Conservation (phyloP, 2,888 invertebrate species). For the Adineta ricciae region DNA sequence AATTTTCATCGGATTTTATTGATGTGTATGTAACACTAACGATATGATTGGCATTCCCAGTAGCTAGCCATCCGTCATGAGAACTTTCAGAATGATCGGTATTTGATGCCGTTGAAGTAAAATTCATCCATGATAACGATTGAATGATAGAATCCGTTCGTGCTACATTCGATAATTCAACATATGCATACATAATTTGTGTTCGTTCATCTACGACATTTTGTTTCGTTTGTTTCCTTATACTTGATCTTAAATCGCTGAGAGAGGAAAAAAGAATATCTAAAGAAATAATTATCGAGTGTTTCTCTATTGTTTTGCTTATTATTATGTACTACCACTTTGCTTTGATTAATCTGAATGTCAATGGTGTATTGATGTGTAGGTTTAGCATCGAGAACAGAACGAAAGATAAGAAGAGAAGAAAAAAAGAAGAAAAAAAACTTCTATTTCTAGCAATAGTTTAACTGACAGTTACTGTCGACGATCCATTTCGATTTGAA, state of each 20-base stretch:
- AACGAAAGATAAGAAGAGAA: not conserved
- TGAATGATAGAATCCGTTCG: slow-evolving; percentile 84
- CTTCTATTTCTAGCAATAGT: not conserved
- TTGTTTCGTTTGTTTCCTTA: not conserved
- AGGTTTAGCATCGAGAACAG: not conserved
- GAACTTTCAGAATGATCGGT: too few species aligned
- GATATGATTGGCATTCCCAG: slow-evolving; percentile 77
- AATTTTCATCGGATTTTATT: not conserved
- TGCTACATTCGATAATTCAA: not conserved
- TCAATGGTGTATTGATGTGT: not conserved
- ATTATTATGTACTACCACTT: not conserved
- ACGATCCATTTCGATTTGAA: not conserved
- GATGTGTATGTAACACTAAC: slow-evolving; percentile 85
- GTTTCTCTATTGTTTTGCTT: not conserved
- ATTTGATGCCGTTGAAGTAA: slow-evolving; percentile 52
- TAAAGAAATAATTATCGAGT: not conserved
- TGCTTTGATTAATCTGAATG: not conserved
- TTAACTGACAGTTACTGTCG: not conserved
- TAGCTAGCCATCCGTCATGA: slow-evolving; percentile 88
- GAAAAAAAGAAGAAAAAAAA: not conserved
- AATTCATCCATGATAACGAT: slow-evolving; percentile 94
- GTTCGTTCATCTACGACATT: not conserved
- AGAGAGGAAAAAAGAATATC: not conserved
- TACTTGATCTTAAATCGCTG: not conserved
- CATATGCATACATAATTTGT: not conserved